Percentiles rank a stretch among this genome's conserved stretches.
Evolutionary conservation across 1,140 invertebrate genomes (phyloP).

Genomic region (Bombus superbus): DNA sequence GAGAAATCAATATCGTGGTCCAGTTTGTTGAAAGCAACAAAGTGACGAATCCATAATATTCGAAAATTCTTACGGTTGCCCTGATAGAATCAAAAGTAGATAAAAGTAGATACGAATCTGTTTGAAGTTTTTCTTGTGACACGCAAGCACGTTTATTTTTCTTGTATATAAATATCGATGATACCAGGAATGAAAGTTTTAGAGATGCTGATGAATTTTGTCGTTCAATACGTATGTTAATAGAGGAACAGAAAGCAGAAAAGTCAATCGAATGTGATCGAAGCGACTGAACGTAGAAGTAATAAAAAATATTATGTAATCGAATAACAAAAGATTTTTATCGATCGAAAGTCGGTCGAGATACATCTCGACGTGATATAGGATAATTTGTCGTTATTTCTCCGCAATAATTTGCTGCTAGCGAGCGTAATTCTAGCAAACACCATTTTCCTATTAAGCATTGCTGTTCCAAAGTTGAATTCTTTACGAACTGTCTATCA

Average conservation of each 20-base stretch:
- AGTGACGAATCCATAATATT: neutral
- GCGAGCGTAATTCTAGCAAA: slow-evolving; percentile 7
- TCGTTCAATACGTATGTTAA: neutral
- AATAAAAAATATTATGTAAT: slow-evolving; percentile 15
- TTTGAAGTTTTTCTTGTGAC: neutral
- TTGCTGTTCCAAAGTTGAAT: neutral
- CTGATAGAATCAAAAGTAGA: neutral
- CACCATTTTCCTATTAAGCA: slow-evolving; percentile 9
- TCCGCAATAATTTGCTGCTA: slow-evolving; percentile 18
- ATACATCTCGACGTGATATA: slow-evolving; percentile 9
- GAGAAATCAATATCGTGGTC: neutral
- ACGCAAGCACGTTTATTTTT: neutral
- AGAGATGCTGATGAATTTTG: neutral
- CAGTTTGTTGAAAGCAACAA: neutral
- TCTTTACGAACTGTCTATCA: neutral
- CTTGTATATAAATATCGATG: slow-evolving; percentile 13
- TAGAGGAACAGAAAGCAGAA: neutral
- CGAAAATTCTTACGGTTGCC: neutral
- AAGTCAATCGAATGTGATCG: slow-evolving; percentile 40
- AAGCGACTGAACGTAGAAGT: slow-evolving; percentile 18
- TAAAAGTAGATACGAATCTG: neutral
- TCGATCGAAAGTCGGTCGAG: slow-evolving; percentile 12
- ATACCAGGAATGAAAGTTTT: neutral
- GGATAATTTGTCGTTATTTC: slow-evolving; percentile 25
- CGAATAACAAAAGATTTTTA: slow-evolving; percentile 12